Evolutionary conservation across 2,888 invertebrate genomes (phyloP), one percentile per base, ranked within the genome.

Genomic region (Drosophila meridionalis): DNA sequence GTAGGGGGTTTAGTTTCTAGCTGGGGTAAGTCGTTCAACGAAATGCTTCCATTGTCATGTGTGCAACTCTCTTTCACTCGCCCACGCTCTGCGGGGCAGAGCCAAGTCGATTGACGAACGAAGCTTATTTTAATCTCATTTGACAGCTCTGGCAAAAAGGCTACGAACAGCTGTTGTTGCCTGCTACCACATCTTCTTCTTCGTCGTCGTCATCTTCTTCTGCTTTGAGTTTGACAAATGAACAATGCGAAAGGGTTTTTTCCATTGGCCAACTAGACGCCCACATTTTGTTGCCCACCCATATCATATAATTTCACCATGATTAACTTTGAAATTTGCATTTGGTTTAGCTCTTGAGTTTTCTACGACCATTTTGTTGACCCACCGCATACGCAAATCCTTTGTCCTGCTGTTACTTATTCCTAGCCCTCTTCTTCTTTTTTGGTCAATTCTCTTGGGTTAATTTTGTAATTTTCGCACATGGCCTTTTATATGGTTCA

Each of bases 101-200:
- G 63, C 85, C 87, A 87, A 87, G 83, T 87, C 87, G 87, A 90
- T 89, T 89, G 88, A 90, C 89, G 89, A 87, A 87, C 89, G 68
- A 83, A 90, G 88, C 88, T 89, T 89, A 89, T 89, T 89, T 89
- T 89, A 89, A 89, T 89, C 88, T 91, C 89, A 87, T 89, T 89
- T 90, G 91, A 89, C 91, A 88, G 85, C 69, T 68, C 73, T 60
- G 48, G 47, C 79, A 85, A 87, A 82, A 85, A 82, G 28, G 50
- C 38, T 52, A 20, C 60, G 58, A 89, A 89, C 85, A 85, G 83
- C 90, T 89, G 84, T 73, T 85, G 88, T 72, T 57, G 80, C 69
- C 53, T 7, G 20, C 34, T 34, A 6, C 52, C 7, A 0, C 30
- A 20, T 8, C 43, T 26, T 4, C 26, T 20, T 28, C 36, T 14